Evolutionary conservation across 2,113 vertebrate genomes (phyloP).

Genomic region (Rhynchomys soricoides): DNA sequence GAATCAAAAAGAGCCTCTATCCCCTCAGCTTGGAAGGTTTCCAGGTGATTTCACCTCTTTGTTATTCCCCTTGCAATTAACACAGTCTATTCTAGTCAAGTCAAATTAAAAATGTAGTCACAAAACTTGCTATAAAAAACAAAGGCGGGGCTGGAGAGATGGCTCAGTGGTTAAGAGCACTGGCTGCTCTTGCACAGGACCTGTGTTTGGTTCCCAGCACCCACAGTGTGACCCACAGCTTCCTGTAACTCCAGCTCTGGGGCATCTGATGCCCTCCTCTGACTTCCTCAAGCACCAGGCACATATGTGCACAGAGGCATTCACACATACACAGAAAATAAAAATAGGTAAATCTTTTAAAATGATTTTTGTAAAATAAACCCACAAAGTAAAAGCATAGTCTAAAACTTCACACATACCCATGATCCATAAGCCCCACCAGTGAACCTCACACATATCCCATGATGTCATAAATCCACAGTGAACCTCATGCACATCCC

Average conservation of each 20-base stretch:
- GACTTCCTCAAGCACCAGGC: background rate
- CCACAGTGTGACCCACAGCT: background rate
- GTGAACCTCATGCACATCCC: background rate
- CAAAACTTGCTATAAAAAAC: conserved; percentile 28
- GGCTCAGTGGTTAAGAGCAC: background rate
- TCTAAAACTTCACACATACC: background rate
- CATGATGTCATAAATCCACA: background rate
- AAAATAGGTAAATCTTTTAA: background rate
- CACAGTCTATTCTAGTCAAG: background rate
- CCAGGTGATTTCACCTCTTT: conserved; percentile 32
- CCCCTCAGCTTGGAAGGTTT: background rate
- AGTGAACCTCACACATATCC: background rate
- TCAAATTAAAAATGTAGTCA: conserved; percentile 32
- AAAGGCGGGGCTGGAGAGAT: background rate
- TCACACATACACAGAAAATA: background rate
- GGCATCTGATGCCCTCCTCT: background rate
- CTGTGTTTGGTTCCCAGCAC: background rate
- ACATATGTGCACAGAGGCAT: no score
- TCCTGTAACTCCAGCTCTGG: background rate
- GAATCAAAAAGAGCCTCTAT: background rate
- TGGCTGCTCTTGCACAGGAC: background rate
- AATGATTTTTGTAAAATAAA: no score
- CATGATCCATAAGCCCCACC: background rate
- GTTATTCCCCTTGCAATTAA: background rate
- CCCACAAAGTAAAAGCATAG: background rate